phyloP scores from a whole-genome alignment of 2,888 invertebrate species.

The Maniola hyperantus region DNA sequence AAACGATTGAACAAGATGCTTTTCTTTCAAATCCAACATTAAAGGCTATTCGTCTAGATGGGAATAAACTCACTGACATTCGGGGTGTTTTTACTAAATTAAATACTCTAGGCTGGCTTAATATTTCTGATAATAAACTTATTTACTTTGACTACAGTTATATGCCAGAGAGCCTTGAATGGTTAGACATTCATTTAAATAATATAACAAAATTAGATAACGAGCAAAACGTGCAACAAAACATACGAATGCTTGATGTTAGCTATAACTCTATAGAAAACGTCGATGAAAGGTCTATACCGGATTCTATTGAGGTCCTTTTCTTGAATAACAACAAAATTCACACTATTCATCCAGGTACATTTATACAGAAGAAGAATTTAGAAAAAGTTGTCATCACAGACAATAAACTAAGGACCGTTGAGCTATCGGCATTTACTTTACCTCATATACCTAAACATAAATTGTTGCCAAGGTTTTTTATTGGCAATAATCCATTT shows the following conservation, averaged over 20 bases:
- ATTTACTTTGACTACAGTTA: conserved; percentile 91
- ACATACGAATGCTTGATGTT: conserved; percentile 89
- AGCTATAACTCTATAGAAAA: conserved; percentile 88
- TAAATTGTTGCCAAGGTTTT: conserved; percentile 88
- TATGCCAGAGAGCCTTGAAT: conserved; percentile 88
- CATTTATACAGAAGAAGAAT: conserved; percentile 87
- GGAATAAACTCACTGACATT: conserved; percentile 89
- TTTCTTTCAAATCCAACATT: conserved; percentile 88
- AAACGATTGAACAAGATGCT: conserved; percentile 88
- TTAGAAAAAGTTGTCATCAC: conserved; percentile 90
- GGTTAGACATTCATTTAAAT: conserved; percentile 91
- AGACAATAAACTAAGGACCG: conserved; percentile 87
- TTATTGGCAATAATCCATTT: conserved; percentile 91
- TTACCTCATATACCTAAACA: conserved; percentile 85
- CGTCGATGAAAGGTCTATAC: conserved; percentile 86
- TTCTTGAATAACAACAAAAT: conserved; percentile 91
- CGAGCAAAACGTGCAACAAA: conserved; percentile 85
- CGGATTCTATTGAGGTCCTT: conserved; percentile 88
- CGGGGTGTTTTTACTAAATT: conserved; percentile 89
- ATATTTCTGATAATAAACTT: conserved; percentile 90
- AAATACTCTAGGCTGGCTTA: conserved; percentile 89
- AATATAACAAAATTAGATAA: conserved; percentile 89
- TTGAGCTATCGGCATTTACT: conserved; percentile 88
- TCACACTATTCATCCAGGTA: conserved; percentile 86
- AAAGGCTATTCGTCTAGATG: conserved; percentile 89